These are phyloP conservation scores for Pogonocherus hispidulus DNA, from an alignment of 2,888 invertebrate species.

Conservation along the genomic window DNA sequence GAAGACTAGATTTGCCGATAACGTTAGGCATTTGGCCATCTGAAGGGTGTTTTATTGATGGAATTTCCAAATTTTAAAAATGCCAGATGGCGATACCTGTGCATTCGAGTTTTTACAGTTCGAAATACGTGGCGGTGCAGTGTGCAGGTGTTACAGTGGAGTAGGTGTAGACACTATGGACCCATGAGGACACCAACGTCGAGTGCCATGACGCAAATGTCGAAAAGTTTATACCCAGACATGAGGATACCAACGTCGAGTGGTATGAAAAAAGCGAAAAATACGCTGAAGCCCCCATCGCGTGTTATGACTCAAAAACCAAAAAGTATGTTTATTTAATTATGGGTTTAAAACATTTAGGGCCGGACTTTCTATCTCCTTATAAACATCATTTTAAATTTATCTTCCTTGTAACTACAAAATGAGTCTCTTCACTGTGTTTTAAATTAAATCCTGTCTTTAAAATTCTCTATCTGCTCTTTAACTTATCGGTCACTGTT, in stretches of 20 bases:
- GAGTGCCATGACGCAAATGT: background rate
- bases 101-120: slow-evolving; percentile 5
- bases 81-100: slow-evolving; percentile 32
- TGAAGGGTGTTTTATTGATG: slow-evolving; percentile 16
- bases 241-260: no score
- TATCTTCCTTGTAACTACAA: no score
- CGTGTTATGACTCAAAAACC: background rate
- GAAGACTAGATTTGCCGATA: background rate
- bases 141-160: background rate
- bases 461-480: no score
- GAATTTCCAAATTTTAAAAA: slow-evolving; percentile 31
- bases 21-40: slow-evolving; percentile 1
- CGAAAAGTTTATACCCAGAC: no score
- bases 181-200: background rate
- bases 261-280: no score
- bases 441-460: no score
- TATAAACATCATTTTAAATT: no score
- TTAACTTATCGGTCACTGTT: no score
- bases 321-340: background rate
- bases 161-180: background rate
- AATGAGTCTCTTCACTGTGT: no score
- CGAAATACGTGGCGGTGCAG: slow-evolving; percentile 21
- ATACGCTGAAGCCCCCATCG: no score
- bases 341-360: no score
- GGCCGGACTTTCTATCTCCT: no score